Conservation (phyloP, 92 coral and sea anemone genomes). For the Anthopleura xanthogrammica region DNA sequence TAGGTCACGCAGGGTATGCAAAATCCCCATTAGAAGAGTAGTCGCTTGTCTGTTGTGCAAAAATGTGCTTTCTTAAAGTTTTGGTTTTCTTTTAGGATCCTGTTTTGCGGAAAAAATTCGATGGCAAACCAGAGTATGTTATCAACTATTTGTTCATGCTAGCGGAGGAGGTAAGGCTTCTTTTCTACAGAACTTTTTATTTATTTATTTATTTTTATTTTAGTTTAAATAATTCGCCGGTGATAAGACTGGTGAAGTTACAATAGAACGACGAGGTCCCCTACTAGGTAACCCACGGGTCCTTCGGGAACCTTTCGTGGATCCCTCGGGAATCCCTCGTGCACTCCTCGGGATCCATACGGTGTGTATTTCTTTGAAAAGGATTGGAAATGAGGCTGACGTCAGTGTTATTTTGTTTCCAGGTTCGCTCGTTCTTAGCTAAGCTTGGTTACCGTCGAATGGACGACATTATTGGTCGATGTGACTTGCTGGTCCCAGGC, state of each 20-base stretch:
- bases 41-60: not conserved
- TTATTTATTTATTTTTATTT: too few relatives aligned
- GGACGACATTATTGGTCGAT: constrained; percentile 85
- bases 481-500: constrained; percentile 71
- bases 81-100: constrained; percentile 63
- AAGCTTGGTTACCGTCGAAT: constrained; percentile 79
- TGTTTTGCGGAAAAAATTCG: constrained; percentile 88
- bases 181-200: not conserved
- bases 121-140: constrained; percentile 94
- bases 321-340: too few relatives aligned
- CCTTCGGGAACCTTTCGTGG: too few relatives aligned
- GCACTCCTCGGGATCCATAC: not conserved
- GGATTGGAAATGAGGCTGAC: not conserved
- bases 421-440: constrained; percentile 96
- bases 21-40: too few relatives aligned
- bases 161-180: constrained; percentile 87
- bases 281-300: too few relatives aligned
- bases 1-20: too few relatives aligned
- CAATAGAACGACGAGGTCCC: too few relatives aligned
- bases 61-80: not conserved
- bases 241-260: too few relatives aligned
- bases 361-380: not conserved
- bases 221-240: too few relatives aligned
- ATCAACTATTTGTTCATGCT: constrained; percentile 94
- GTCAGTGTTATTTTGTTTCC: not conserved